phyloP scores from a whole-genome alignment of 1,140 invertebrate species.

The Bradynema listronoti region DNA sequence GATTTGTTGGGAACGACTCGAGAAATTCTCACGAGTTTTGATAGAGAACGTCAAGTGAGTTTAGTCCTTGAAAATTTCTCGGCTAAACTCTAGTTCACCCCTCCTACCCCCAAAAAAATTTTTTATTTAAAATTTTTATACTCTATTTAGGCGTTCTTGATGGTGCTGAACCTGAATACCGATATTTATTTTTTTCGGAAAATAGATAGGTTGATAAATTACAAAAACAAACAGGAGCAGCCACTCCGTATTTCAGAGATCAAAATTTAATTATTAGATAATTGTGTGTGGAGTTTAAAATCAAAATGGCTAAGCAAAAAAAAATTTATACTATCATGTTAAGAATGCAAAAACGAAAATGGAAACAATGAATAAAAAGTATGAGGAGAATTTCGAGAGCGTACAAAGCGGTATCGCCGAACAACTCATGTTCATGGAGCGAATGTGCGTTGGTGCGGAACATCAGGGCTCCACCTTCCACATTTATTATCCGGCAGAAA shows the following conservation, averaged over 20 bases:
- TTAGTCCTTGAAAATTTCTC: not conserved
- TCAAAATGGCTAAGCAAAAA: not conserved
- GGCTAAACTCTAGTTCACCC: no score
- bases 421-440: conserved; percentile 43
- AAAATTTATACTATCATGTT: not conserved
- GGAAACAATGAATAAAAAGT: conserved; percentile 36
- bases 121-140: not conserved
- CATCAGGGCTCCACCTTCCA: conserved; percentile 37
- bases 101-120: no score
- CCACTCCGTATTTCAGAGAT: not conserved
- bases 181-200: not conserved
- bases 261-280: not conserved
- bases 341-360: conserved; percentile 38
- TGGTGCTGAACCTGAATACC: not conserved
- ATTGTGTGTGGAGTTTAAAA: not conserved
- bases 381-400: conserved; percentile 30
- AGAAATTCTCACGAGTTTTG: conserved; percentile 33
- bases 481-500: conserved; percentile 20
- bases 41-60: conserved; percentile 33
- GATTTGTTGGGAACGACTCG: conserved; percentile 22
- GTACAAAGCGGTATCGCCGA: conserved; percentile 27
- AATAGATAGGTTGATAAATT: no score
- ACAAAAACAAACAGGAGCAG: not conserved
- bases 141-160: not conserved
- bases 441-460: conserved; percentile 39